A percentile compares a stretch with the other conserved stretches of the same genome.
These are phyloP conservation scores for Corythornis vintsioides DNA, from an alignment of 2,113 vertebrate species.

Conservation along the genomic window DNA sequence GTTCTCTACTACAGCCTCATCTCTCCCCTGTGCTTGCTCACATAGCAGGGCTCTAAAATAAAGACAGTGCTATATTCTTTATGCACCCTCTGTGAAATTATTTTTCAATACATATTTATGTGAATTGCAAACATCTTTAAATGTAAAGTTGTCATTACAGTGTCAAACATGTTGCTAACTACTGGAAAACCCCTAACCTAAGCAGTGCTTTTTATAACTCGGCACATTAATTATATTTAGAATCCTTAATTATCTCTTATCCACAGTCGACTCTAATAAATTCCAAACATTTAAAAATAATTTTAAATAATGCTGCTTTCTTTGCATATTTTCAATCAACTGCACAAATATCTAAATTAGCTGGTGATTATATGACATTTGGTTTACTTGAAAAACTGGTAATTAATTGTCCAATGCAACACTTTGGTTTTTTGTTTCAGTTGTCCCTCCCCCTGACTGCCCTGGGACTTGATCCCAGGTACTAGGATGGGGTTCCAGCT, in stretches of 20 bases:
- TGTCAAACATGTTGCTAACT: slow-evolving; percentile 28
- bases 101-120: slow-evolving; percentile 59
- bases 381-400: not conserved
- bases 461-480: not conserved
- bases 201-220: slow-evolving; percentile 62
- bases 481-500: not conserved
- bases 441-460: not conserved
- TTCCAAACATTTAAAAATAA: slow-evolving; percentile 63
- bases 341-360: slow-evolving; percentile 64
- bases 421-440: not conserved
- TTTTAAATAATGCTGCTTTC: slow-evolving; percentile 57
- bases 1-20: not conserved
- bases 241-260: slow-evolving; percentile 63
- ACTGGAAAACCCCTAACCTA: slow-evolving; percentile 57
- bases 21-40: not conserved
- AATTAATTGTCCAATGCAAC: slow-evolving; percentile 6
- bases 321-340: slow-evolving; percentile 64
- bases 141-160: slow-evolving; percentile 44
- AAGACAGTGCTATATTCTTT: not conserved
- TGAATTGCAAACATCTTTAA: slow-evolving; percentile 36
- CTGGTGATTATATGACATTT: slow-evolving; percentile 13
- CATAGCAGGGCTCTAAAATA: not conserved
- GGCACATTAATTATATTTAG: slow-evolving; percentile 63
- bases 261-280: slow-evolving; percentile 45
- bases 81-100: not conserved